Evolutionary conservation across 2,888 invertebrate genomes (phyloP), one percentile per base, ranked within the genome.

Genomic region (Serripes groenlandicus): DNA sequence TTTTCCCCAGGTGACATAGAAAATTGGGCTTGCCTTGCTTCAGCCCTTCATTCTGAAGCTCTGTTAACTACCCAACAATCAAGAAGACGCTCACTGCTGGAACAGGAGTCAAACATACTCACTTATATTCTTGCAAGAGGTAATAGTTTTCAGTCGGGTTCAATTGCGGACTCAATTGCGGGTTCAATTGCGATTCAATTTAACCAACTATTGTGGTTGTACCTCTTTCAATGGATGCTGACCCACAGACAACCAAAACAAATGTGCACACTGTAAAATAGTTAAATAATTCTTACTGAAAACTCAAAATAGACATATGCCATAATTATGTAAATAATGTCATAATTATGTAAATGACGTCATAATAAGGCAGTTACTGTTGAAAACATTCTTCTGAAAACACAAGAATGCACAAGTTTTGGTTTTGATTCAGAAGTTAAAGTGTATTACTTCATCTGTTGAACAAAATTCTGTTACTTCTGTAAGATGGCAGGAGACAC

Each of bases 21-120:
- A 92, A 96, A 96, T 89, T 97, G 97, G 97, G 96, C 96, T 23
- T 96, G 96, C 75, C 94, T 97, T 66, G 94, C 96, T 11, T 93
- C 95, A 11, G 94, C 94, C 15, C 56, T 90, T 11, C 90, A 90
- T 82, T 87, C 84, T 32, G 89, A 91, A 52, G 88, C 89, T 11
- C 64, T 90, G 3, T 78, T 91, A 23, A 81, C 75, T n/a, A 5
- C 75, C 37, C 58, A 58, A 23, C 70, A 69, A 34, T 64, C 76
- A 5, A 77, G 78, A 28, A 70, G 83, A 23, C 37, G 54, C 4
- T 52, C 54, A 0, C 56, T 90, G 58, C 69, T 90, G n/a, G 34
- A 79, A 23, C 42, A 76, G n/a, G 89, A 89, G 68, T 77, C 81
- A 1, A 66, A 37, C 28, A 62, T 83, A 18, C 76, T 90, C 26